Conservation (phyloP, 1,140 invertebrate genomes). For the Calosoma granatense region DNA sequence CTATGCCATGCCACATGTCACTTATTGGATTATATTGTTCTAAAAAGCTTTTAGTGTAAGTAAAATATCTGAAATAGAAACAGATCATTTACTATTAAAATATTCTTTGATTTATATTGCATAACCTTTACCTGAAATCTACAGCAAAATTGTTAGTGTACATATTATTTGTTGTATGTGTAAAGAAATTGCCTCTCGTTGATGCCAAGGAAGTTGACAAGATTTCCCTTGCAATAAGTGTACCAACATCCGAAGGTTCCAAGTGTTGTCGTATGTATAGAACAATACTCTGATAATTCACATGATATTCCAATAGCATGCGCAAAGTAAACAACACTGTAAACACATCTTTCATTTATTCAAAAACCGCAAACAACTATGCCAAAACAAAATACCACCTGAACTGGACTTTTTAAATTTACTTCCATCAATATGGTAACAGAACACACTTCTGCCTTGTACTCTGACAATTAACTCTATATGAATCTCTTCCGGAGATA, state of each 20-base stretch:
- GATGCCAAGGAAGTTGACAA: constrained; percentile 42
- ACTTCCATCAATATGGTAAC: constrained; percentile 45
- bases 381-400: constrained; percentile 25
- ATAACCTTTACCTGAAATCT: constrained; percentile 38
- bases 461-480: constrained; percentile 46
- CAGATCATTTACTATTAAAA: not conserved
- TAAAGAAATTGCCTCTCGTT: constrained; percentile 42
- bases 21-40: constrained; percentile 23
- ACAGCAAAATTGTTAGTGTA: constrained; percentile 43
- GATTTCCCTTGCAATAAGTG: constrained; percentile 38
- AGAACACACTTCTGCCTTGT: constrained; percentile 46
- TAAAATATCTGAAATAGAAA: constrained; percentile 23
- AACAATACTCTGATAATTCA: constrained; percentile 41
- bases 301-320: constrained; percentile 39
- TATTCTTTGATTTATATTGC: not conserved
- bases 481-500: constrained; percentile 37
- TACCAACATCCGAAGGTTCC: constrained; percentile 44
- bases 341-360: constrained; percentile 25
- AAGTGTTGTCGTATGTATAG: constrained; percentile 38
- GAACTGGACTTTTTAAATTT: constrained; percentile 38
- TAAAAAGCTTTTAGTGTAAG: constrained; percentile 23
- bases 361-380: constrained; percentile 1
- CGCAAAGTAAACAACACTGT: constrained; percentile 32
- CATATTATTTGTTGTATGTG: constrained; percentile 24
- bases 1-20: constrained; percentile 25